Conservation (phyloP, 2,888 invertebrate genomes). For the Pycnomerus fuliginosus region DNA sequence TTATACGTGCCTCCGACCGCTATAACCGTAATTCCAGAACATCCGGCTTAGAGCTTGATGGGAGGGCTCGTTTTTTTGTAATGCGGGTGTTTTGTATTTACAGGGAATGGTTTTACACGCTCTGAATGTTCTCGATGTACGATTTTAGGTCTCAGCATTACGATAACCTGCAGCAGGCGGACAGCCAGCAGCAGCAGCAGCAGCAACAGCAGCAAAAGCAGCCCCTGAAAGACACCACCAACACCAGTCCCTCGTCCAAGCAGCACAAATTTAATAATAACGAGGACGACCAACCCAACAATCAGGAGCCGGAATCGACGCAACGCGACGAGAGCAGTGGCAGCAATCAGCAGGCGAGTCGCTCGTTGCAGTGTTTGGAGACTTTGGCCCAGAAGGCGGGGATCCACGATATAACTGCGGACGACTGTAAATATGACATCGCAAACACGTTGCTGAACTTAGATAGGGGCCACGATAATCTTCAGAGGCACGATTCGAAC, state of each 20-base stretch:
- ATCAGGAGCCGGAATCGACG: constrained; percentile 47
- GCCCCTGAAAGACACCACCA: constrained; percentile 52
- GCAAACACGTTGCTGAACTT: constrained; percentile 64
- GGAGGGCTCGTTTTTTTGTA: too few species aligned
- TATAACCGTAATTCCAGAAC: constrained; percentile 17
- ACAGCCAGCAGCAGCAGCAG: constrained; percentile 41
- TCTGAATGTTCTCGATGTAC: too few species aligned
- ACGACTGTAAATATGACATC: constrained; percentile 71
- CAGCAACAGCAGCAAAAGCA: constrained; percentile 50
- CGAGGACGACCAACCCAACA: constrained; percentile 40
- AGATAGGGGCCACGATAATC: constrained; percentile 56
- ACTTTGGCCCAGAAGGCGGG: constrained; percentile 73
- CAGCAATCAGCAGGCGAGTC: constrained; percentile 41
- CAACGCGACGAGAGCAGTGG: constrained; percentile 35
- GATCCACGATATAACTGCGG: constrained; percentile 62
- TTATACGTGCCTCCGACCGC: constrained; percentile 12
- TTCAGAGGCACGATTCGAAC: constrained; percentile 17
- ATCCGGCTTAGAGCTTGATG: constrained; percentile 14
- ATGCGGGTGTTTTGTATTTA: too few species aligned
- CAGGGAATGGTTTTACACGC: too few species aligned
- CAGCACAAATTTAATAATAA: constrained; percentile 42
- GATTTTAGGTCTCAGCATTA: constrained; percentile 66
- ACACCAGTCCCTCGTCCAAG: constrained; percentile 42
- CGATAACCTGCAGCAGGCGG: constrained; percentile 57
- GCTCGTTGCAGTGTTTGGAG: constrained; percentile 68